phyloP scores from a whole-genome alignment of 2,797 vertebrate species.

The Craterocephalus amniculus region DNA sequence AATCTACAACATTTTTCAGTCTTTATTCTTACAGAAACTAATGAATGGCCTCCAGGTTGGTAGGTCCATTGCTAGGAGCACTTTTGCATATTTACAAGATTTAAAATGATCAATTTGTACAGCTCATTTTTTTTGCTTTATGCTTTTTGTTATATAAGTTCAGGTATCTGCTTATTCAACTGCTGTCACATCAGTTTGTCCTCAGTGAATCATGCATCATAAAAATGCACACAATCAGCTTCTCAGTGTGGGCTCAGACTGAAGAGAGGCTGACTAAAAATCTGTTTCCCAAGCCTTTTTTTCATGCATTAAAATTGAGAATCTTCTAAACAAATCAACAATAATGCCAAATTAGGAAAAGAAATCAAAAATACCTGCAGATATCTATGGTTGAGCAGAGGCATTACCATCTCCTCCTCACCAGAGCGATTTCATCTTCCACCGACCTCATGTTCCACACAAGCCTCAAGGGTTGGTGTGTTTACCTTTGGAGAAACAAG shows the following conservation, averaged over 20 bases:
- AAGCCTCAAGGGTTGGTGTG: conserved; percentile 32
- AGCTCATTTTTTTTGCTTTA: conserved; percentile 14
- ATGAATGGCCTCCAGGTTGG: background rate
- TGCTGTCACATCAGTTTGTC: conserved; percentile 56
- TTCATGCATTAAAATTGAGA: background rate
- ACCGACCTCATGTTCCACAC: conserved; percentile 37
- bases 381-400: conserved; percentile 57
- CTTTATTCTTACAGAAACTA: background rate
- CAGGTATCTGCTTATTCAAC: conserved; percentile 61
- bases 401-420: conserved; percentile 55
- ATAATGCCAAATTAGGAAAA: background rate
- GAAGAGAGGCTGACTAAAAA: conserved; percentile 22
- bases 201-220: conserved; percentile 64
- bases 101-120: conserved; percentile 16
- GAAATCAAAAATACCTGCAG: background rate
- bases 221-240: conserved; percentile 62
- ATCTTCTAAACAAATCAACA: background rate
- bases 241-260: conserved; percentile 49
- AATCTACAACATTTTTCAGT: background rate
- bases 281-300: conserved; percentile 6
- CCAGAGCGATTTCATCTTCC: conserved; percentile 36
- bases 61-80: background rate
- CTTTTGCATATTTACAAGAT: conserved; percentile 1
- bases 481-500: conserved; percentile 55
- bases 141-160: conserved; percentile 52